A percentile compares a stretch with the other conserved stretches of the same genome.
phyloP scores from a whole-genome alignment of 1,140 invertebrate genomes.

The Magallana ariakensis region DNA sequence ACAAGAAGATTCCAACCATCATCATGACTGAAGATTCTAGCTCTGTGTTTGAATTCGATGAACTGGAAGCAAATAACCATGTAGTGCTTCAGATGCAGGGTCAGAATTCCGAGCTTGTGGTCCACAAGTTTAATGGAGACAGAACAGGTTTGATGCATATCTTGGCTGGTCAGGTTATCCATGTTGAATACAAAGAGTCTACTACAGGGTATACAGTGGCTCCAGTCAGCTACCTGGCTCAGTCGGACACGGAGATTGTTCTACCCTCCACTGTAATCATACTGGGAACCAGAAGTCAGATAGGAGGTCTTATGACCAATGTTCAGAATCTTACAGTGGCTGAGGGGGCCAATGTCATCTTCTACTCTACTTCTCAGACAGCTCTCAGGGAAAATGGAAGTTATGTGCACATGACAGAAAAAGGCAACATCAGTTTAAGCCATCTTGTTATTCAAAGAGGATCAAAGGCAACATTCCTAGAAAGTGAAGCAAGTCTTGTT shows the following conservation, averaged over 20 bases:
- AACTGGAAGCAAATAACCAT: constrained; percentile 67
- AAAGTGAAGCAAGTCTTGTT: constrained; percentile 60
- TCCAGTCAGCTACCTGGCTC: constrained; percentile 72
- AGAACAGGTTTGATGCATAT: constrained; percentile 71
- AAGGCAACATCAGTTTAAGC: constrained; percentile 69
- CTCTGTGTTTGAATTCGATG: constrained; percentile 65
- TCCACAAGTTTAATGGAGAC: constrained; percentile 72
- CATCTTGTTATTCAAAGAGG: constrained; percentile 68
- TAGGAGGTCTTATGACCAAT: constrained; percentile 67
- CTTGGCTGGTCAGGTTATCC: constrained; percentile 61
- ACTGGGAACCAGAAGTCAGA: constrained; percentile 70
- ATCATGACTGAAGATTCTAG: constrained; percentile 62
- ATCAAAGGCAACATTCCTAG: constrained; percentile 62
- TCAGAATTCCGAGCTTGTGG: constrained; percentile 62
- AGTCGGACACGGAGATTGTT: constrained; percentile 64
- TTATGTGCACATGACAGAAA: constrained; percentile 64
- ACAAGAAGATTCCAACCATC: constrained; percentile 65
- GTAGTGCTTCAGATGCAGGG: constrained; percentile 68
- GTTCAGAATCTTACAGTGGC: constrained; percentile 71
- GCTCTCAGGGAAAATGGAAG: constrained; percentile 67
- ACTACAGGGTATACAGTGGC: constrained; percentile 72
- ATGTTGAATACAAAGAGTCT: constrained; percentile 69
- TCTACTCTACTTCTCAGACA: constrained; percentile 70
- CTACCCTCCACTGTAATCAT: constrained; percentile 70
- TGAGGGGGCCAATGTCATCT: constrained; percentile 65